Percentiles rank a stretch among this genome's conserved stretches.
Conservation (phyloP, 2,888 invertebrate species). For the Sinelater perroti region DNA sequence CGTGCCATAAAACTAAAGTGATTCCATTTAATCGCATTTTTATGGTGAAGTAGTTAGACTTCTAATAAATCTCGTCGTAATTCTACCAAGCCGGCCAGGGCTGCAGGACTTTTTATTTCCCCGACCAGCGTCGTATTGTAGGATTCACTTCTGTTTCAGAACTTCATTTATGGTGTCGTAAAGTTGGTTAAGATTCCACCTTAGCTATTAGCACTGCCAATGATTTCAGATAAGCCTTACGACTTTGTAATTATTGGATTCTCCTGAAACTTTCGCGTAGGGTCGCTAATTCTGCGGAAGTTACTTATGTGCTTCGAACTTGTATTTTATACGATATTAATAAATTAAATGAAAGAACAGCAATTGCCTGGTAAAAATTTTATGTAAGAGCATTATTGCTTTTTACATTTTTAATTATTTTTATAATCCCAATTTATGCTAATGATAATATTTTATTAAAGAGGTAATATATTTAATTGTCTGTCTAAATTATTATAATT, state of each 20-base stretch:
- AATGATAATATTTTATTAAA: too few relatives aligned
- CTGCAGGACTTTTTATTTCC: conserved; percentile 26
- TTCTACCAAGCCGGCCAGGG: conserved; percentile 10
- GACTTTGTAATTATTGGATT: conserved; percentile 34
- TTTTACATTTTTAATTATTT: too few relatives aligned
- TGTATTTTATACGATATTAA: too few relatives aligned
- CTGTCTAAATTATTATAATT: too few relatives aligned
- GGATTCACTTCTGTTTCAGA: conserved; percentile 31
- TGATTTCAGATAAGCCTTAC: conserved; percentile 22
- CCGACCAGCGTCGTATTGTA: conserved; percentile 26
- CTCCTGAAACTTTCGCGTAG: conserved; percentile 22
- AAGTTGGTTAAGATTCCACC: conserved; percentile 30
- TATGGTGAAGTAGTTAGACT: conserved; percentile 25
- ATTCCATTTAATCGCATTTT: conserved; percentile 28
- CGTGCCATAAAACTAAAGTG: conserved; percentile 22
- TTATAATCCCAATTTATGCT: too few relatives aligned
- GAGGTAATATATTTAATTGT: too few relatives aligned
- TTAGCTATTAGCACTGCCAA: conserved; percentile 27
- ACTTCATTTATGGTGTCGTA: conserved; percentile 35
- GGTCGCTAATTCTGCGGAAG: too few relatives aligned
- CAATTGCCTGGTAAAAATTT: too few relatives aligned
- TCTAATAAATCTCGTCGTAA: conserved; percentile 30
- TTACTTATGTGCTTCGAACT: too few relatives aligned
- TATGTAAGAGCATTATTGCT: too few relatives aligned
- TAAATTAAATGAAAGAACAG: too few relatives aligned